Evolutionary conservation across 30 jellyfish, hydroid and myxozoan genomes (phyloP), one percentile per base, ranked within the genome.

Genomic region (Sanderia malayensis): DNA sequence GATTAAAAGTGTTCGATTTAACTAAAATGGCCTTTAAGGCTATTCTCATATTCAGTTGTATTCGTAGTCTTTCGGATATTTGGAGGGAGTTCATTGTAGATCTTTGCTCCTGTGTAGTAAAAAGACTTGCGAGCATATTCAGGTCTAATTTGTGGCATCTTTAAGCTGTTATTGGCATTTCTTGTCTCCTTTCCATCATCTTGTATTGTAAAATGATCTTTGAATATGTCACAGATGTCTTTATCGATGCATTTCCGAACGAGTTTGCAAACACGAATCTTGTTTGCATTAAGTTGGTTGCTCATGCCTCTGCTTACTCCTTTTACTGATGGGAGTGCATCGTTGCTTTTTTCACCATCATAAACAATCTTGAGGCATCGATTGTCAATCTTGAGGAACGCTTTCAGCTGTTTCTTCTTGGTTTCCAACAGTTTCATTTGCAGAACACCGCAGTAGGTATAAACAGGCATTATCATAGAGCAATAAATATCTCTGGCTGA

Each of bases 361-460:
- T 74, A 61, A 60, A 58, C 79, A 60, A 60, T 59, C 60, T 31
- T 76, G 73, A 76, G 22, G 88, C 88, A 63, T 76, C 81, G 88
- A 0, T 46, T 81, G n/a, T n/a, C n/a, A n/a, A n/a, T n/a, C n/a
- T n/a, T n/a, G 63, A 44, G 88, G 31, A 76, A 63, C 65, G 72
- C 81, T 47, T 68, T 79, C 76, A 67, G 77, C 46, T 79, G 89
- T 29, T 58, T 79, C 70, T 46, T 30, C 85, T 79, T 79, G 83
- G 92, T 79, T 67, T 66, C 70, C n/a, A 84, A 47, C 62, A 66
- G 83, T 19, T 67, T 79, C 84, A 67, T 52, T 67, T 65, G 92
- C 76, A 79, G 84, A 57, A 79, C 77, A 66, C 92, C 84, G 83
- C 84, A 79, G 83, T 46, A 65, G 68, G 85, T 79, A 67, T 66